Evolutionary conservation across 2,797 vertebrate genomes (phyloP), one percentile per base, ranked within the genome.

Genomic region (Pteronotus mesoamericanus): DNA sequence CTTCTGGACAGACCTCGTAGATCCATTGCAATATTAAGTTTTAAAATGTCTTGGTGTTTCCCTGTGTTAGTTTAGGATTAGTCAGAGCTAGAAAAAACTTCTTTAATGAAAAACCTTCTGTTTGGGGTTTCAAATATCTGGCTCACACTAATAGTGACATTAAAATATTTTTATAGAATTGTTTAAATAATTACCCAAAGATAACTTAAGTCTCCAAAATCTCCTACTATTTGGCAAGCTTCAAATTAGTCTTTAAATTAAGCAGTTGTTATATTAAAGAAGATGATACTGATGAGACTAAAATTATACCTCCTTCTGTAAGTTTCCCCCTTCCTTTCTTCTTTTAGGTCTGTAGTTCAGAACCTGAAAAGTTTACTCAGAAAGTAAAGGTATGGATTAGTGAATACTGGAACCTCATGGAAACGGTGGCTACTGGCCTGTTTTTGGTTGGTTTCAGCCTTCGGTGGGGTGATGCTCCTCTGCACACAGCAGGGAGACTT

Each of bases 321-420:
- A 24, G 10, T 78, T 53, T 75, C 42, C 4, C 37, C 84, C 18
- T 61, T 0, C 15, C 1, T 48, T 53, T 26, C 71, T 46, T 75
- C 90, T 93, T 97, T 91, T 92, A 99, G 99, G 98, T 99, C 2
- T 98, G 99, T 94, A 99, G 99, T 98, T 99, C 99, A 69, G 99
- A 99, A 97, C 99, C 99, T 9, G 98, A 98, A 95, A 99, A 99
- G 94, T 98, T 99, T 95, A 98, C 94, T 80, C 99, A 99, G 97
- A 99, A 99, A 97, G 98, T 99, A 96, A 99, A 99, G 97, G 98
- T 99, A 77, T 99, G 99, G 99, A 99, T 99, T 97, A 99, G 99
- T n/a, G 99, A 99, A 97, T 99, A 99, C 98, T 99, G 99, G 99
- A 99, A 99, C 98, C 91, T 99, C 77, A 99, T 99, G 21, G 99